These are phyloP conservation scores for Patella depressa DNA, from an alignment of 2,888 invertebrate species.

Conservation along the genomic window DNA sequence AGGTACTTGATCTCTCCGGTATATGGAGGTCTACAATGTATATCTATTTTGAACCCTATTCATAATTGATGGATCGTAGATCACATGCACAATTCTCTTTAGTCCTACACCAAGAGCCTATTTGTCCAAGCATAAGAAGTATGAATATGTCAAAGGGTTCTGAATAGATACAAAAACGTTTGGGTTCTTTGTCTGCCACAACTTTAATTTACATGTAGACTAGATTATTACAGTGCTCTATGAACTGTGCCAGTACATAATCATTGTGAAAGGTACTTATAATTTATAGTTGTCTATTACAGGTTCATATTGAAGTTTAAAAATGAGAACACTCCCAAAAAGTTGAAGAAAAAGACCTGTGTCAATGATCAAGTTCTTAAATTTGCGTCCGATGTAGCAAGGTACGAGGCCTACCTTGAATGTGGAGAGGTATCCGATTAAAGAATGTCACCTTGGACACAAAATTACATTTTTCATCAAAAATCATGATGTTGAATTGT, in stretches of 20 bases:
- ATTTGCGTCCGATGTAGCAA: not conserved
- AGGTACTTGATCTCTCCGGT: too few species aligned
- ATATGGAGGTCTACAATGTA: too few species aligned
- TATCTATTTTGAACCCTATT: too few species aligned
- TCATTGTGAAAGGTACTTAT: conserved; percentile 1
- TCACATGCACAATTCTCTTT: too few species aligned
- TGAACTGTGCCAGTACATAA: not conserved
- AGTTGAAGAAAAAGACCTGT: not conserved
- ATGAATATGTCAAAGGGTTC: not conserved
- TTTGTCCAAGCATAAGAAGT: conserved; percentile 2
- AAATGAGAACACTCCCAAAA: not conserved
- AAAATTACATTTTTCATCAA: too few species aligned
- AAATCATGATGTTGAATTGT: too few species aligned
- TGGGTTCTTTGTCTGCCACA: not conserved
- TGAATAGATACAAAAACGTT: not conserved
- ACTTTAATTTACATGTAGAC: not conserved
- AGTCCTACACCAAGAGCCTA: not conserved
- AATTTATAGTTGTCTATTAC: not conserved
- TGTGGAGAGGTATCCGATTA: not conserved
- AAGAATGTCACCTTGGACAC: too few species aligned
- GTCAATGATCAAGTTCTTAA: not conserved
- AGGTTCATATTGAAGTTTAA: conserved; percentile 1
- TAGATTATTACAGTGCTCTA: not conserved
- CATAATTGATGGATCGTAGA: too few species aligned
- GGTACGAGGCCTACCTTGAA: not conserved